phyloP scores from a whole-genome alignment of 1,140 invertebrate genomes.

The Pollicipes pollicipes region DNA sequence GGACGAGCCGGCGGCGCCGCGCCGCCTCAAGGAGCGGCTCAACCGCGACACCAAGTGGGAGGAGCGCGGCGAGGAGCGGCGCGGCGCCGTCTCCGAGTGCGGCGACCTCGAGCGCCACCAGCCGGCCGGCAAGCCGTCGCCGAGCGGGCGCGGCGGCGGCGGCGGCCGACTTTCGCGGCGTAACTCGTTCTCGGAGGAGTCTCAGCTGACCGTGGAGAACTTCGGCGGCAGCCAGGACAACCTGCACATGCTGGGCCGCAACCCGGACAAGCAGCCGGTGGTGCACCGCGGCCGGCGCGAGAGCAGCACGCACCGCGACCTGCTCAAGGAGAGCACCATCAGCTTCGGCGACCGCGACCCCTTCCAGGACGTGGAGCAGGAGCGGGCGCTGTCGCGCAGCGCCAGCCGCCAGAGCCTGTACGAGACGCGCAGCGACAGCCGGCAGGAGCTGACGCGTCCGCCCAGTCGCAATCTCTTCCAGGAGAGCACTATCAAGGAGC shows the following conservation, averaged over 20 bases:
- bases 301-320: constrained; percentile 13
- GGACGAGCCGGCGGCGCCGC: constrained; percentile 29
- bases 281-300: constrained; percentile 21
- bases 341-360: constrained; percentile 4
- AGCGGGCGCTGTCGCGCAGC: background rate
- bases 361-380: constrained; percentile 1
- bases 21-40: constrained; percentile 39
- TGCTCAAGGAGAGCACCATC: constrained; percentile 6
- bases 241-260: constrained; percentile 40
- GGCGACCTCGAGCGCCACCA: constrained; percentile 8
- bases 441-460: constrained; percentile 7
- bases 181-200: constrained; percentile 62
- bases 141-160: constrained; percentile 26
- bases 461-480: background rate
- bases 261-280: constrained; percentile 57
- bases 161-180: constrained; percentile 62
- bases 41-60: constrained; percentile 42
- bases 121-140: constrained; percentile 17
- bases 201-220: constrained; percentile 67
- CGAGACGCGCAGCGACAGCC: constrained; percentile 15
- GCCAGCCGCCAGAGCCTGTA: background rate
- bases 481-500: background rate
- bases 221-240: constrained; percentile 67
- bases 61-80: constrained; percentile 35
- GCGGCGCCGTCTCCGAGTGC: constrained; percentile 14